Evolutionary conservation across 2,797 vertebrate genomes (phyloP).

Genomic region (Channa striata): DNA sequence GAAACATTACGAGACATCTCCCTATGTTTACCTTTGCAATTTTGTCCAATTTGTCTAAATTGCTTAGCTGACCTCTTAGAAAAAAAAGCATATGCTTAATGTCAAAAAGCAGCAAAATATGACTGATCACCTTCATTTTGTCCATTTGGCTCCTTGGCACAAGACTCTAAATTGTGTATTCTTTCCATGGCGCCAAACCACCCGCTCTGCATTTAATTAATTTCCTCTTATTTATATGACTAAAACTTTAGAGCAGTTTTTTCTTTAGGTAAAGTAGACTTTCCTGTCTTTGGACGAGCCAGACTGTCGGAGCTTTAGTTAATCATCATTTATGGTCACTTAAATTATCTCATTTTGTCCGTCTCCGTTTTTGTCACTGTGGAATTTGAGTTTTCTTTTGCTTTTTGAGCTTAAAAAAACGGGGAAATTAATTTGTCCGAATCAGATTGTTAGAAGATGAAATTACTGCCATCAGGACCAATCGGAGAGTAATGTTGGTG

Average conservation of each 20-base stretch:
- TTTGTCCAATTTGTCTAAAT: slow-evolving; percentile 92
- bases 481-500: slow-evolving; percentile 77
- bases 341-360: slow-evolving; percentile 71
- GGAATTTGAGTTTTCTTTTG: slow-evolving; percentile 16
- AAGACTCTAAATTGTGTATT: slow-evolving; percentile 89
- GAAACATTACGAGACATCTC: slow-evolving; percentile 82
- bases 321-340: slow-evolving; percentile 74
- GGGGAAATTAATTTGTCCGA: slow-evolving; percentile 76
- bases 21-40: slow-evolving; percentile 90
- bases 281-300: slow-evolving; percentile 77
- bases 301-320: slow-evolving; percentile 66
- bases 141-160: slow-evolving; percentile 87
- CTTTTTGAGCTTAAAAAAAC: slow-evolving; percentile 18
- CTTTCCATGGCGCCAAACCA: slow-evolving; percentile 91
- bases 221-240: slow-evolving; percentile 90
- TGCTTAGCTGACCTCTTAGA: slow-evolving; percentile 88
- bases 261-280: slow-evolving; percentile 83
- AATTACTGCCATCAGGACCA: slow-evolving; percentile 81
- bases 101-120: slow-evolving; percentile 90
- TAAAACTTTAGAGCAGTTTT: slow-evolving; percentile 77
- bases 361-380: slow-evolving; percentile 67
- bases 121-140: slow-evolving; percentile 93
- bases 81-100: slow-evolving; percentile 89
- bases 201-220: slow-evolving; percentile 92
- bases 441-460: slow-evolving; percentile 78